These are phyloP conservation scores for Anas platyrhynchos DNA, from an alignment of 2,113 vertebrate species.

Conservation along the genomic window DNA sequence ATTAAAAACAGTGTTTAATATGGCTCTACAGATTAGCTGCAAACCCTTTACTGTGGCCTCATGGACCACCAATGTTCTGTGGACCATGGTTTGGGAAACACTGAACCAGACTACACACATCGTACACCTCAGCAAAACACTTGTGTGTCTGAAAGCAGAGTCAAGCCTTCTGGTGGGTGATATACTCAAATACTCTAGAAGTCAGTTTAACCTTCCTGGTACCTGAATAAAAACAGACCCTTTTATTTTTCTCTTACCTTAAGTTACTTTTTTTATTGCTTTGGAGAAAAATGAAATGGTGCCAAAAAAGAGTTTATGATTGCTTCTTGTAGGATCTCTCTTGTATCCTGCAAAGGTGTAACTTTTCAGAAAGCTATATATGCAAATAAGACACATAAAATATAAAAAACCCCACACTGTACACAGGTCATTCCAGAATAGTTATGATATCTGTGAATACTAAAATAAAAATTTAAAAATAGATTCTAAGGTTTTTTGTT, in stretches of 20 bases:
- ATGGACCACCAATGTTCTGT: constrained; percentile 55
- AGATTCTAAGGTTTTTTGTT: not conserved
- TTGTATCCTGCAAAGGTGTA: not conserved
- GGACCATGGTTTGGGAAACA: not conserved
- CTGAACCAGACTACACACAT: constrained; percentile 53
- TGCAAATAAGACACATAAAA: not conserved
- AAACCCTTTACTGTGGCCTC: constrained; percentile 29
- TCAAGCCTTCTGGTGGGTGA: not conserved
- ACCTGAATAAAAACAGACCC: not conserved
- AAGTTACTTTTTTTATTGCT: not conserved
- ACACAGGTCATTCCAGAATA: not conserved
- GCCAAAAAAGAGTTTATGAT: not conserved
- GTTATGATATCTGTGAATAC: not conserved
- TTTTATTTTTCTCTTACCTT: constrained; percentile 7
- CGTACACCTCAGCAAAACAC: not conserved
- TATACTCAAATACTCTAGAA: not conserved
- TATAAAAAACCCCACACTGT: accelerated
- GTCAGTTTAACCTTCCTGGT: not conserved
- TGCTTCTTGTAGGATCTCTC: constrained; percentile 11
- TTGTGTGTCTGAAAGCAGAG: not conserved
- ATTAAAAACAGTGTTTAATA: constrained; percentile 53
- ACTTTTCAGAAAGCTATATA: not conserved
- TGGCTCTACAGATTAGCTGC: constrained; percentile 17
- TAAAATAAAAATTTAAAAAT: not conserved
- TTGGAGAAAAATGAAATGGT: not conserved